A percentile compares a stretch with the other conserved stretches of the same genome.
phyloP scores from a whole-genome alignment of 2,797 vertebrate genomes.

The Danio kyathit region DNA sequence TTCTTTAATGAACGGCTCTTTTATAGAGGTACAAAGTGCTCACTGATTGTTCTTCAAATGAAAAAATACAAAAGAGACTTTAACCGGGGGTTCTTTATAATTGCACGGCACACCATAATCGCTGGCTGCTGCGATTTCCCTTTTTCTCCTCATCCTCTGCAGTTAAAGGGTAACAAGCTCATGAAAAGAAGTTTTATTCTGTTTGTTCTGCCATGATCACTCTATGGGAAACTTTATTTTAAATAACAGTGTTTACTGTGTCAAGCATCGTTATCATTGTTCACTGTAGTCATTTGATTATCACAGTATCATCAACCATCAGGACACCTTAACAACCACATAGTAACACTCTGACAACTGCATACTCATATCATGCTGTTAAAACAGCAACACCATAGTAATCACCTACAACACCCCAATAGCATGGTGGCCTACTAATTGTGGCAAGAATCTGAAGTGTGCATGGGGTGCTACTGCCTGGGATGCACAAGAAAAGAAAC shows the following conservation, averaged over 20 bases:
- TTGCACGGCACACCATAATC: slow-evolving; percentile 17
- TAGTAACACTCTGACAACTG: too few relatives aligned
- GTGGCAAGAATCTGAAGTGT: too few relatives aligned
- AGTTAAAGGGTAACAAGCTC: slow-evolving; percentile 13
- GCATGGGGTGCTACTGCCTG: too few relatives aligned
- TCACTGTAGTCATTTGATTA: neutral
- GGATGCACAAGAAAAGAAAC: too few relatives aligned
- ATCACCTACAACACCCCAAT: too few relatives aligned
- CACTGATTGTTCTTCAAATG: slow-evolving; percentile 32
- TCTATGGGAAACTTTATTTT: neutral
- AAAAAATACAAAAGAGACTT: slow-evolving; percentile 20
- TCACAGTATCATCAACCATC: neutral
- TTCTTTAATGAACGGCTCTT: slow-evolving; percentile 41
- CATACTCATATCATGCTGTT: too few relatives aligned
- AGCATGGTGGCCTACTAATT: too few relatives aligned
- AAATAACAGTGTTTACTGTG: neutral
- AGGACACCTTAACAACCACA: neutral
- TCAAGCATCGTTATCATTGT: neutral
- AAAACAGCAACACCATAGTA: too few relatives aligned
- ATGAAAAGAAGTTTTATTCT: neutral
- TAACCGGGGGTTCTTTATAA: slow-evolving; percentile 39
- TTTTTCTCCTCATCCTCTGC: neutral
- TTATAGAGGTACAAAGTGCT: slow-evolving; percentile 35
- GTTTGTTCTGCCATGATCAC: neutral
- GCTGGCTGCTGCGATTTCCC: neutral